Conservation (phyloP, 2,797 vertebrate species). For the Graptemys geographica region DNA sequence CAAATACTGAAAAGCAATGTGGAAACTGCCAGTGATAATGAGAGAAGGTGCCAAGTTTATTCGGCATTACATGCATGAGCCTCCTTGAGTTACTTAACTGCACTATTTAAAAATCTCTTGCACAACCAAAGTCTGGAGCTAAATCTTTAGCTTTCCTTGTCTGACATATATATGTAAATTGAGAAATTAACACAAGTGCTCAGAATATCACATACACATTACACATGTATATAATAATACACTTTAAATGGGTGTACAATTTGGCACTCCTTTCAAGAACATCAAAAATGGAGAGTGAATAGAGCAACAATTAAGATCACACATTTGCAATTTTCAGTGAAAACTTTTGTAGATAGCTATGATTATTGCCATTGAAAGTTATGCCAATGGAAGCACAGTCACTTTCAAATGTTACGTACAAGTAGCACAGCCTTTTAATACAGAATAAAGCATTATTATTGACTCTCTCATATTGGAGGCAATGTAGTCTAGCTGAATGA, state of each 20-base stretch:
- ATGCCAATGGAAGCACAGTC: neutral
- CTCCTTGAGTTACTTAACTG: neutral
- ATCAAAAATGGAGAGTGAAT: neutral
- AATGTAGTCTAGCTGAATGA: neutral
- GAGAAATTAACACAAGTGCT: neutral
- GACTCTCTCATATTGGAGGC: neutral
- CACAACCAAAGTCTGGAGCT: neutral
- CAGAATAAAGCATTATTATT: neutral
- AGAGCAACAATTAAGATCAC: neutral
- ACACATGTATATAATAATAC: rapidly evolving
- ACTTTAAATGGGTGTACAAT: neutral
- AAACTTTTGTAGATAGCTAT: neutral
- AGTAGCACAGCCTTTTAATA: neutral
- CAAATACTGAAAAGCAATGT: neutral
- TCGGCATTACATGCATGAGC: neutral
- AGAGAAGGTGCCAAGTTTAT: neutral
- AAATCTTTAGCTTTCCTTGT: neutral
- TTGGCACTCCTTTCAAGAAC: neutral
- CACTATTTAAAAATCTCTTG: conserved; percentile 6
- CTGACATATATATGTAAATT: neutral
- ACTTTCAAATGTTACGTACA: neutral
- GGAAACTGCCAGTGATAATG: neutral
- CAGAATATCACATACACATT: neutral
- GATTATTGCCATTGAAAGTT: neutral
- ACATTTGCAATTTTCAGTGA: neutral